Conservation (phyloP, 2,113 vertebrate genomes). For the Rhabdornis inornatus region DNA sequence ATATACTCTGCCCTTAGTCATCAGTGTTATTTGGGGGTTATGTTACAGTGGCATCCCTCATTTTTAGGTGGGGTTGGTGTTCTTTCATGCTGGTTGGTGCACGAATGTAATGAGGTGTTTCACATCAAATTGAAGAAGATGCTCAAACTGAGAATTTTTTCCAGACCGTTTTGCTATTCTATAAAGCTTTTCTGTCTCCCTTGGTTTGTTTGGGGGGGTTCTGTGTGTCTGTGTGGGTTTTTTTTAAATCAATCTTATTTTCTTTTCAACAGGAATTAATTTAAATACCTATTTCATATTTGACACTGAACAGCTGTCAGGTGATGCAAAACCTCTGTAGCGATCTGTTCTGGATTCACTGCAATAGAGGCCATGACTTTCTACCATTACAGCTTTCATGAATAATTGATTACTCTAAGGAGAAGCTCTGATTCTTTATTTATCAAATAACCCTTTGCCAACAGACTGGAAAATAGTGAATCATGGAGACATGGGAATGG, state of each 20-base stretch:
- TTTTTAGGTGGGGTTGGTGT: not conserved
- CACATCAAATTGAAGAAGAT: not conserved
- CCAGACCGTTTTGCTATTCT: not conserved
- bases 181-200: not conserved
- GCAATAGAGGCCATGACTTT: not conserved
- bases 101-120: not conserved
- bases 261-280: not conserved
- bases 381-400: not conserved
- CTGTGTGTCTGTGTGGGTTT: no score
- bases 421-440: constrained; percentile 6
- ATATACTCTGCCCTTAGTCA: not conserved
- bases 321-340: not conserved
- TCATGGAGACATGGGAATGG: not conserved
- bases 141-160: not conserved
- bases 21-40: not conserved
- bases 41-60: not conserved
- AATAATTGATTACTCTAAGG: constrained; percentile 35
- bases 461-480: not conserved
- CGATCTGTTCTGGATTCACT: not conserved
- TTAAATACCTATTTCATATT: not conserved
- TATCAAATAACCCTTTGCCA: not conserved
- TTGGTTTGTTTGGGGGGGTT: not conserved
- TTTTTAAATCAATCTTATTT: not conserved
- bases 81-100: not conserved
- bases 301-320: not conserved